Evolutionary conservation across 2,888 invertebrate species (phyloP).

Genomic region (Anthrax anthrax): DNA sequence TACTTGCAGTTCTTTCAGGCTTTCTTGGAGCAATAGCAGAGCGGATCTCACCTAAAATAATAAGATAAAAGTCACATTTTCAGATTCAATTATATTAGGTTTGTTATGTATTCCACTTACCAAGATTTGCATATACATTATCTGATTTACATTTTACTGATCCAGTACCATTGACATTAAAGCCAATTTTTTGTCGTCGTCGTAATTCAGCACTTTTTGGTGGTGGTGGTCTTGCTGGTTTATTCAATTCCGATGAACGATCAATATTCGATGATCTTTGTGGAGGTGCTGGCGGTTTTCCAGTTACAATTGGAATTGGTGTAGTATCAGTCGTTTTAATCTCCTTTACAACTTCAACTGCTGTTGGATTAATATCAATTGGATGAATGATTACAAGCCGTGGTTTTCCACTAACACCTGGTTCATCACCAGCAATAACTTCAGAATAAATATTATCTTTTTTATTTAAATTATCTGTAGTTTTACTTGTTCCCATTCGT

Average conservation of each 20-base stretch:
- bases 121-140: constrained; percentile 68
- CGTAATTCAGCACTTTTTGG: constrained; percentile 52
- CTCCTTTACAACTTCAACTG: constrained; percentile 61
- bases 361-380: constrained; percentile 66
- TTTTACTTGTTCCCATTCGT: constrained; percentile 62
- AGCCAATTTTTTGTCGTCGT: constrained; percentile 40
- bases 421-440: constrained; percentile 30
- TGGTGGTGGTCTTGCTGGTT: constrained; percentile 58
- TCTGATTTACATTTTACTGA: constrained; percentile 36
- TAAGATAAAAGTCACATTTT: not conserved
- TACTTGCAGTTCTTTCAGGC: constrained; percentile 73
- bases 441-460: constrained; percentile 35
- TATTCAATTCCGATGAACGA: constrained; percentile 36
- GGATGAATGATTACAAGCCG: constrained; percentile 79
- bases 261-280: constrained; percentile 41
- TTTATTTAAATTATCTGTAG: constrained; percentile 35
- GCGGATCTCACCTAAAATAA: constrained; percentile 62
- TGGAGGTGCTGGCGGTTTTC: constrained; percentile 64
- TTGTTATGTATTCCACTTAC: constrained; percentile 39
- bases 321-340: constrained; percentile 32
- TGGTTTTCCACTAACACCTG: constrained; percentile 40
- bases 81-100: too few relatives aligned
- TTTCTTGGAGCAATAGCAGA: constrained; percentile 69
- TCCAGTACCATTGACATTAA: constrained; percentile 21
- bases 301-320: constrained; percentile 26